Evolutionary conservation across 2,113 vertebrate genomes (phyloP), one percentile per base, ranked within the genome.

Genomic region (Odontesthes bonariensis): DNA sequence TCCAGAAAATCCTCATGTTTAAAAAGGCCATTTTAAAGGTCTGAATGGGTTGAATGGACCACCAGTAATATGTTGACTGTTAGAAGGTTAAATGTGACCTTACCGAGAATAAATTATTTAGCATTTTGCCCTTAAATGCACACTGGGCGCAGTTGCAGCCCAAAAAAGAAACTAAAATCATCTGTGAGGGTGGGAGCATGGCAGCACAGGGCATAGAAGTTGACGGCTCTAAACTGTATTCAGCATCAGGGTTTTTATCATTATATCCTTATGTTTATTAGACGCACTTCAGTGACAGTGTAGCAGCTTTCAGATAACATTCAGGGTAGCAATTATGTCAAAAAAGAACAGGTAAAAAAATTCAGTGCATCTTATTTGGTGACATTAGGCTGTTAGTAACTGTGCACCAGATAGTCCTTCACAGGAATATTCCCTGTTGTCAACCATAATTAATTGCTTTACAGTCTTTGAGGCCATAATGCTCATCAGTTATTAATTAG

Each of bases 401-500:
- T 96, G 94, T 91, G 88, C 85, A 80, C 94, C 93, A 93, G 94
- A 94, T 94, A 95, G 92, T 89, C 81, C 89, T 96, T 93, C 94
- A 90, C 92, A 79, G 13, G 81, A 85, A 94, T 93, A 95, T 95
- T 96, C 95, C 94, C 95, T 88, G 91, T 95, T 95, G 96, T 95
- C 96, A 94, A 84, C 92, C 78, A 91, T 98, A 98, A 98, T 99
- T 96, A 98, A 98, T 98, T 95, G 96, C 93, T 93, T 95, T 96
- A 95, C 94, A 95, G 95, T 94, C 95, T 96, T 97, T 92, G 93
- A 97, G 96, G 96, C 96, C 96, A 97, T 97, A 97, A 98, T 96
- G 97, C 96, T 97, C 97, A 99, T 99, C 96, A 98, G 98, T 98
- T 99, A 99, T 99, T 99, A 99, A 99, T 98, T 98, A 98, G 96